Conservation (phyloP, 2,888 invertebrate species). For the Phania funesta region DNA sequence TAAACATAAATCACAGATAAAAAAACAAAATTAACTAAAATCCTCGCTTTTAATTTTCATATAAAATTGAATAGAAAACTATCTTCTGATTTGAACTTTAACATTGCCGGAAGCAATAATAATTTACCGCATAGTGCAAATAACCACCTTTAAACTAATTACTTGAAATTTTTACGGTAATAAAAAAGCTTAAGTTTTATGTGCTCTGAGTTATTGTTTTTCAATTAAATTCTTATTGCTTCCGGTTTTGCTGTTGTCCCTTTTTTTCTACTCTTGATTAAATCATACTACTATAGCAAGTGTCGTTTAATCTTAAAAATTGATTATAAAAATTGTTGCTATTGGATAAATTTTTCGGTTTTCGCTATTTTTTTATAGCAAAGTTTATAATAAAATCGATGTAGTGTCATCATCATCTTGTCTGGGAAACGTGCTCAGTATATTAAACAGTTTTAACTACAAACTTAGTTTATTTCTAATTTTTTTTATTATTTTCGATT, state of each 20-base stretch:
- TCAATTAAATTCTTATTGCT: constrained; percentile 32
- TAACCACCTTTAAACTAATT: neutral
- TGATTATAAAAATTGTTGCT: constrained; percentile 39
- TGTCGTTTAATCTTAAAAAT: constrained; percentile 59
- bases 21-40: too few species aligned
- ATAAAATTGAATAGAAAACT: neutral
- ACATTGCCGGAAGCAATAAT: neutral
- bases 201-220: too few species aligned
- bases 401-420: constrained; percentile 57
- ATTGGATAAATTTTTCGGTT: constrained; percentile 46
- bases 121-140: neutral
- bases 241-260: neutral
- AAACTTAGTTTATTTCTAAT: constrained; percentile 13
- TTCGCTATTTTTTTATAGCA: constrained; percentile 6
- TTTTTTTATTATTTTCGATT: too few species aligned
- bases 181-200: constrained; percentile 20
- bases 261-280: constrained; percentile 4
- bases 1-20: too few species aligned
- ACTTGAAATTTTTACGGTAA: neutral
- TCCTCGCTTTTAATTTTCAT: too few species aligned
- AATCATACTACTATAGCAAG: constrained; percentile 49
- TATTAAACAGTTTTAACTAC: constrained; percentile 16
- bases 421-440: constrained; percentile 41
- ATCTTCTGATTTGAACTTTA: neutral
- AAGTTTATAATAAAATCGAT: constrained; percentile 60